Conservation (phyloP, 2,888 invertebrate genomes). For the Athrips mouffetella region DNA sequence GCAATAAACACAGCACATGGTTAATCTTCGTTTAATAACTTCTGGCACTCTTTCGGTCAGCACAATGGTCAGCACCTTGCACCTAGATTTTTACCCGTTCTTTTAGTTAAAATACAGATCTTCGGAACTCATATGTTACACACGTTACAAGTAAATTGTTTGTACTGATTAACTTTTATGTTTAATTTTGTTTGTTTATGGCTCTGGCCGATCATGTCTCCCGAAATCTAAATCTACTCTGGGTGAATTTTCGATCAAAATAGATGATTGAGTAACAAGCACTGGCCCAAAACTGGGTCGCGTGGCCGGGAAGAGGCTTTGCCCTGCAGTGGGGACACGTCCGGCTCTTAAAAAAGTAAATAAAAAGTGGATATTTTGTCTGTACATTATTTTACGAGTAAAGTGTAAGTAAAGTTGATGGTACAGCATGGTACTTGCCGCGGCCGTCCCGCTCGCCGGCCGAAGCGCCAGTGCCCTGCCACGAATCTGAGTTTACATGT, state of each 20-base stretch:
- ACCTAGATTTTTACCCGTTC: background rate
- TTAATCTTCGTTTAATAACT: no score
- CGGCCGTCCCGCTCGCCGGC: constrained; percentile 54
- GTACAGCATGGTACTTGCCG: constrained; percentile 60
- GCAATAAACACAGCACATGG: background rate
- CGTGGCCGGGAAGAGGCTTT: no score
- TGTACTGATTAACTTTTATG: no score
- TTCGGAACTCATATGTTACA: background rate
- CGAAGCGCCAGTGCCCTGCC: constrained; percentile 67
- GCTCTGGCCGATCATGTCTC: no score
- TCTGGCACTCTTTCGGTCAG: background rate
- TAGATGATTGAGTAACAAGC: no score
- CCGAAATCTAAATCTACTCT: no score
- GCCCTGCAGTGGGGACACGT: no score
- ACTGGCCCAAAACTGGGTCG: no score
- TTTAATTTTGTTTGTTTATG: no score
- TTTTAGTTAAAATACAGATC: background rate
- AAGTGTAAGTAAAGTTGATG: constrained; percentile 36
- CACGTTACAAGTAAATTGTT: no score
- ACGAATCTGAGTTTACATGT: constrained; percentile 83
- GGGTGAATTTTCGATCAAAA: no score
- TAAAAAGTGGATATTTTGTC: background rate
- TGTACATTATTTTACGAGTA: background rate
- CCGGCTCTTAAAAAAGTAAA: no score
- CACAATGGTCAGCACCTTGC: background rate